Conservation (phyloP, 2,888 invertebrate genomes). For the Latrodectus hesperus region DNA sequence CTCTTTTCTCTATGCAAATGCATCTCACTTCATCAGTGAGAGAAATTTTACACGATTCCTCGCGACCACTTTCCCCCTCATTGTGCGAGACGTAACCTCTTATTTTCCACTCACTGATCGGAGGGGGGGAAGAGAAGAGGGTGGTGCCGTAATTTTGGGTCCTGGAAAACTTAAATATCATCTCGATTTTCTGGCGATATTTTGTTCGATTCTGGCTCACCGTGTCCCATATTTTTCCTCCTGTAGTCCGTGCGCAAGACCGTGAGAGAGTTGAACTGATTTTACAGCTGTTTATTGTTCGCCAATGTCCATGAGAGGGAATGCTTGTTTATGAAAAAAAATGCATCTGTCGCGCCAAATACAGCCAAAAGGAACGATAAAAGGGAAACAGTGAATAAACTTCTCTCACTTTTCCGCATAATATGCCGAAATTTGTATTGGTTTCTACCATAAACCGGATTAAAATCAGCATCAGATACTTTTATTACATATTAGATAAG, state of each 20-base stretch:
- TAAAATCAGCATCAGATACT: too few relatives aligned
- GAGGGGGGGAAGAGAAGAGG: neutral
- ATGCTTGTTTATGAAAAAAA: too few relatives aligned
- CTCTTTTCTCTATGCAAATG: conserved; percentile 61
- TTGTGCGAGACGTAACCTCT: conserved; percentile 51
- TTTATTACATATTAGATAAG: too few relatives aligned
- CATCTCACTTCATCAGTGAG: conserved; percentile 38
- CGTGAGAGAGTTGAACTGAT: conserved; percentile 58
- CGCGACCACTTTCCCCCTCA: neutral
- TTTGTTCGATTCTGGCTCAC: conserved; percentile 1
- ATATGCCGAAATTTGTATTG: too few relatives aligned
- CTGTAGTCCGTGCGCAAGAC: conserved; percentile 28
- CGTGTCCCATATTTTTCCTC: conserved; percentile 33
- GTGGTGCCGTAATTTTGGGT: conserved; percentile 50
- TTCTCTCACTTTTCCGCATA: too few relatives aligned
- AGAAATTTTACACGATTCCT: conserved; percentile 36
- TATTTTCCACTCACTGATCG: conserved; percentile 65
- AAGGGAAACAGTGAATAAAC: too few relatives aligned
- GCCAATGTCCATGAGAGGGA: neutral
- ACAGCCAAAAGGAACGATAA: too few relatives aligned
- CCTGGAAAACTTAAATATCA: conserved; percentile 56
- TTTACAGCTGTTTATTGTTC: conserved; percentile 51
- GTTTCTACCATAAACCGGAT: too few relatives aligned
- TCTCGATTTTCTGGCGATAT: conserved; percentile 42
- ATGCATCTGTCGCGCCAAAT: too few relatives aligned